A percentile compares a stretch with the other conserved stretches of the same genome.
These are phyloP conservation scores for Hydrotaea cyrtoneurina DNA, from an alignment of 2,888 invertebrate genomes.

Conservation along the genomic window DNA sequence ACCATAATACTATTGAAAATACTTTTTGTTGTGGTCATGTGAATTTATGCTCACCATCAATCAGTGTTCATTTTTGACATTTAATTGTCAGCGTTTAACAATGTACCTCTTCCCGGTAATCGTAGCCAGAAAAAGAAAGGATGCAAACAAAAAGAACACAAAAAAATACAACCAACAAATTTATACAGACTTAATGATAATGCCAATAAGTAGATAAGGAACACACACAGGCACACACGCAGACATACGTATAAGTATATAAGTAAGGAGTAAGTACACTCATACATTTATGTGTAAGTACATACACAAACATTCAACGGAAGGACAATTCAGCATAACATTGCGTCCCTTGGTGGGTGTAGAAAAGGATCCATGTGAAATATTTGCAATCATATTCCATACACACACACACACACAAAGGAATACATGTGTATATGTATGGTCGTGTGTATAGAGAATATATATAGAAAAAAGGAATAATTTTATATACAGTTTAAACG, in stretches of 20 bases:
- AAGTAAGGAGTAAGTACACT: background rate
- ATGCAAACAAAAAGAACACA: background rate
- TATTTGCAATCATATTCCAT: background rate
- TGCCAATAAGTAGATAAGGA: background rate
- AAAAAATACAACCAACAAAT: background rate
- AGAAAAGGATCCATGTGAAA: background rate
- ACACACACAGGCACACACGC: background rate
- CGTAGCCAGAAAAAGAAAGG: background rate
- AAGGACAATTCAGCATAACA: background rate
- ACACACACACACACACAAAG: background rate
- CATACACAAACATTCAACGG: background rate
- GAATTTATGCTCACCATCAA: background rate
- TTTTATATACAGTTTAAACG: constrained; percentile 19
- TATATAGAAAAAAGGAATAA: background rate
- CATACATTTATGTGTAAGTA: background rate
- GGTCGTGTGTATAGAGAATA: too few species aligned
- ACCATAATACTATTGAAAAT: too few species aligned
- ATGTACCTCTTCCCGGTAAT: background rate
- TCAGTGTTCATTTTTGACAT: background rate
- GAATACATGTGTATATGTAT: constrained; percentile 23
- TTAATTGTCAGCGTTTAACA: background rate
- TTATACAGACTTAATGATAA: background rate
- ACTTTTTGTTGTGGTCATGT: too few species aligned
- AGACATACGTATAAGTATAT: background rate
- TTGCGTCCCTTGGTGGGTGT: background rate